These are phyloP conservation scores for Cirrhinus mrigala DNA, from an alignment of 2,797 vertebrate species.

Conservation along the genomic window DNA sequence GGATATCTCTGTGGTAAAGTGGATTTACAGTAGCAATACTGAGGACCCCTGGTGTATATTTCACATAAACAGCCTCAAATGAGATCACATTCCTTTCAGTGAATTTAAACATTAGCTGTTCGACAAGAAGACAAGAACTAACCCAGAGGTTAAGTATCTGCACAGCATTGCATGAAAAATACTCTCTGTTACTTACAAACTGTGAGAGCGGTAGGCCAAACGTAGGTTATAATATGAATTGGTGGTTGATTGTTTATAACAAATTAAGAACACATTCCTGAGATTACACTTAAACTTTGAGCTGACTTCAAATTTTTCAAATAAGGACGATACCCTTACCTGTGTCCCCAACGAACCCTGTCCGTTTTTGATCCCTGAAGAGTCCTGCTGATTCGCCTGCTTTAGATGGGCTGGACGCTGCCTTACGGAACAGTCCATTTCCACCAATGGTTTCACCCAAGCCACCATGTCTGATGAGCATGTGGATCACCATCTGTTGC, in stretches of 20 bases:
- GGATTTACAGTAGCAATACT: background rate
- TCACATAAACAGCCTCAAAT: background rate
- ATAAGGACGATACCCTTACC: conserved; percentile 39
- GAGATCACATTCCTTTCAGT: background rate
- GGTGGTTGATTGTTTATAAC: background rate
- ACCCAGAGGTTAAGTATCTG: background rate
- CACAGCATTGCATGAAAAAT: background rate
- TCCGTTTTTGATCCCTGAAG: conserved; percentile 55
- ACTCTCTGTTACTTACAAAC: background rate
- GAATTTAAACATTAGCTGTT: conserved; percentile 11
- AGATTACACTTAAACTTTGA: background rate
- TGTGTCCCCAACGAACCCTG: conserved; percentile 45
- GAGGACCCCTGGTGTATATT: background rate
- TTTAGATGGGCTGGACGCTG: conserved; percentile 77
- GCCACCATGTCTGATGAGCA: conserved; percentile 74
- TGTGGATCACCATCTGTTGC: conserved; percentile 90
- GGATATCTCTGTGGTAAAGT: background rate
- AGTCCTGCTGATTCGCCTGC: conserved; percentile 60
- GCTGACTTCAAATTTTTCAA: background rate
- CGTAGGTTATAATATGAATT: background rate
- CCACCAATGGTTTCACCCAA: conserved; percentile 74
- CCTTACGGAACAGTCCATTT: conserved; percentile 77
- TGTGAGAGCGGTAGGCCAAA: background rate
- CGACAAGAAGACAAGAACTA: background rate
- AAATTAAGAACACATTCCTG: background rate